Evolutionary conservation across 1,140 invertebrate genomes (phyloP), one percentile per base, ranked within the genome.

Genomic region (Orchesella cincta): DNA sequence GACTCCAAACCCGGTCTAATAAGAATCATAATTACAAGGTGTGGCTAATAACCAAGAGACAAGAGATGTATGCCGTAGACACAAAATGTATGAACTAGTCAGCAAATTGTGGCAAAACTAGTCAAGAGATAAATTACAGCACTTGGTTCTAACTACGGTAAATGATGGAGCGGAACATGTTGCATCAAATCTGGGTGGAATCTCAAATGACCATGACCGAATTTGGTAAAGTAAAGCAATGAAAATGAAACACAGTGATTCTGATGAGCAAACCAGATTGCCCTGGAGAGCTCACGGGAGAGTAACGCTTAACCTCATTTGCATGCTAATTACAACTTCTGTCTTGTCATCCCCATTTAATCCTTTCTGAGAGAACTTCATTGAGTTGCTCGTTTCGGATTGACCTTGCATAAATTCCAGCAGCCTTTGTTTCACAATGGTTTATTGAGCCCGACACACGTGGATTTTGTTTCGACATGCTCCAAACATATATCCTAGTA

Each of bases 271-370:
- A 5, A 57, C 3, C 14, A 57, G n/a, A 57, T 18, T 46, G 39
- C 39, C 39, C 54, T n/a, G 26, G 23, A 57, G 23, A 57, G 54
- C 3, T 12, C 12, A 23, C 14, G 23, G 26, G 54, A 57, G 54
- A n/a, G n/a, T 5, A 57, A 57, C 54, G 54, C 12, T 57, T 57
- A 3, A 23, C 3, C 26, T 57, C 54, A 57, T 57, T 57, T 57
- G 54, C 54, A 57, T 57, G 54, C 54, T 57, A 57, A 57, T 57
- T 57, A 26, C 54, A 57, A 57, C 54, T 57, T 57, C 54, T 57
- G 54, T 57, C 26, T 23, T 57, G 12, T 57, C 12, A 57, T 57
- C 54, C 26, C 54, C 26, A 23, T 3, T 57, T 57, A 23, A 57
- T 57, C 54, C 26, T n/a, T n/a, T n/a, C n/a, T n/a, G n/a, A n/a